Conservation (phyloP, 2,888 invertebrate genomes). For the Drosophila villosipedis region DNA sequence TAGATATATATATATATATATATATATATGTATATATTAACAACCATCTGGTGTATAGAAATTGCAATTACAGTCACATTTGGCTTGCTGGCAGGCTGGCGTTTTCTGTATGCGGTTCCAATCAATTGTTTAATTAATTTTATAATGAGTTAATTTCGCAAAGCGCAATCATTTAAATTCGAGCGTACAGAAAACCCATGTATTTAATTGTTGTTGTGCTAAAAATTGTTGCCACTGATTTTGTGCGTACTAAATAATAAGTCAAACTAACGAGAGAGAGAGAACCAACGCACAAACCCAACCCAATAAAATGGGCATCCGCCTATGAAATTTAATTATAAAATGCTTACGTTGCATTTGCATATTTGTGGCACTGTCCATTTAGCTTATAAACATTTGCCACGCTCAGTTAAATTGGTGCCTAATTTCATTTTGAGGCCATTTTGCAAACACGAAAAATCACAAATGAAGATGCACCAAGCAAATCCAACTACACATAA, state of each 20-base stretch:
- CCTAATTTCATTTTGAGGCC: conserved; percentile 52
- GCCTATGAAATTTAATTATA: conserved; percentile 74
- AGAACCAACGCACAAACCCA: not conserved
- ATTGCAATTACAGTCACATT: conserved; percentile 58
- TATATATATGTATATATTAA: not conserved
- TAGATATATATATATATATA: not conserved
- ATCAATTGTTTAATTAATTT: conserved; percentile 83
- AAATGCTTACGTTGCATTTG: conserved; percentile 77
- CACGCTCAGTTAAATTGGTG: conserved; percentile 59
- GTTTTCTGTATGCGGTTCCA: conserved; percentile 42
- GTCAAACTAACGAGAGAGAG: conserved; percentile 7
- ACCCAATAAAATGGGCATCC: conserved; percentile 30
- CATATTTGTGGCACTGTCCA: conserved; percentile 57
- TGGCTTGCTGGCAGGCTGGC: conserved; percentile 12
- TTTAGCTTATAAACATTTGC: conserved; percentile 64
- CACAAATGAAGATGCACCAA: conserved; percentile 24
- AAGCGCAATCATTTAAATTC: conserved; percentile 66
- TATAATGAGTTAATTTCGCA: conserved; percentile 82
- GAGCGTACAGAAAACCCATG: conserved; percentile 39
- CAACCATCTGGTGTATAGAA: conserved; percentile 34
- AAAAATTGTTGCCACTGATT: conserved; percentile 42
- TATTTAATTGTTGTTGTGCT: conserved; percentile 47
- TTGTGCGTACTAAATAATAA: conserved; percentile 53
- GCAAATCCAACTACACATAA: not conserved
- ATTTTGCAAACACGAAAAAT: conserved; percentile 23